These are phyloP conservation scores for Urocitellus parryii DNA, from an alignment of 2,113 vertebrate species.

Conservation along the genomic window DNA sequence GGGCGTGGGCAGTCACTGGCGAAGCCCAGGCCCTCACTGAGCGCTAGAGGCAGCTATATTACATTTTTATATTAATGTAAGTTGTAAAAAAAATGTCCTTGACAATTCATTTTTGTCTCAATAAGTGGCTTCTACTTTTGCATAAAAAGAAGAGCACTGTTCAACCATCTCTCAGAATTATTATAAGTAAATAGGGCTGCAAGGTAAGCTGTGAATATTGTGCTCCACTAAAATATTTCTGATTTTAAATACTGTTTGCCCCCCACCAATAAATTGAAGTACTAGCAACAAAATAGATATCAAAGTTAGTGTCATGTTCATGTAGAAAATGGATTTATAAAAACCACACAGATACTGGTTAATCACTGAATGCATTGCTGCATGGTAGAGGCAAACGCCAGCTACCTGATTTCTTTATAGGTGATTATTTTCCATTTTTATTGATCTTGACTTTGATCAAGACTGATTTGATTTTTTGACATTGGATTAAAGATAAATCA, in stretches of 20 bases:
- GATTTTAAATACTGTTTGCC: constrained; percentile 12
- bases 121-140: neutral
- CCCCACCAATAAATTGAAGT: neutral
- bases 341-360: neutral
- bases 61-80: neutral
- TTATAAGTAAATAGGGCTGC: neutral
- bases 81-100: neutral
- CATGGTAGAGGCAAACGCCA: neutral
- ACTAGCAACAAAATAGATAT: neutral
- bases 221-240: neutral
- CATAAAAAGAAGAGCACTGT: neutral
- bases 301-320: neutral
- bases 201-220: neutral
- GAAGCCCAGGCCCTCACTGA: neutral
- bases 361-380: neutral
- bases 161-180: neutral
- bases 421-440: neutral
- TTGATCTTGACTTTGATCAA: neutral
- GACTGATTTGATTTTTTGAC: neutral
- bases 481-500: constrained; percentile 44
- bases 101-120: neutral
- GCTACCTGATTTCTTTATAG: neutral
- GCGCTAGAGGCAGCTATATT: neutral
- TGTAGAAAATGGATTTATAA: neutral
- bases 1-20: fast-evolving